A percentile compares a stretch with the other conserved stretches of the same genome.
phyloP scores from a whole-genome alignment of 2,888 invertebrate species.

The Apodemia hepburni region DNA sequence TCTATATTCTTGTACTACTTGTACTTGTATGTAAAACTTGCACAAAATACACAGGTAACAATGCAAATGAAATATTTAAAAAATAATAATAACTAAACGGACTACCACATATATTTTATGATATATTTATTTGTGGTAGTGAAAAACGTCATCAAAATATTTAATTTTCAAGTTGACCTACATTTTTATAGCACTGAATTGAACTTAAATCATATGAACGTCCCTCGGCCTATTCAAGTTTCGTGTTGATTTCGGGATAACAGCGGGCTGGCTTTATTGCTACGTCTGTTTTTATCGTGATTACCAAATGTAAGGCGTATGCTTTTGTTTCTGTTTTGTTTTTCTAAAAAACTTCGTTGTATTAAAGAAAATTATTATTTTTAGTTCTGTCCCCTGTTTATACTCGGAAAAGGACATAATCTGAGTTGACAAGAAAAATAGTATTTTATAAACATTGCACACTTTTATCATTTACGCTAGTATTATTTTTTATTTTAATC shows the following conservation, averaged over 20 bases:
- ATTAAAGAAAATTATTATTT: not conserved
- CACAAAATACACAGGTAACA: too few species aligned
- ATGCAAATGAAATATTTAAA: too few species aligned
- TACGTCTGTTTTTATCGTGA: slow-evolving; percentile 69
- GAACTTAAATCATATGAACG: slow-evolving; percentile 27
- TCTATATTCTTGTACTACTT: too few species aligned
- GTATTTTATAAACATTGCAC: too few species aligned
- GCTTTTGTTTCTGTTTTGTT: slow-evolving; percentile 6
- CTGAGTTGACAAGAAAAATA: not conserved
- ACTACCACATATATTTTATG: not conserved
- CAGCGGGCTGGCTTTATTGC: slow-evolving; percentile 64
- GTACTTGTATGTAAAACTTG: too few species aligned
- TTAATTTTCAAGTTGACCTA: slow-evolving; percentile 60
- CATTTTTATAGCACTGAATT: slow-evolving; percentile 45
- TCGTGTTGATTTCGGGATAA: slow-evolving; percentile 15
- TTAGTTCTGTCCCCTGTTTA: not conserved
- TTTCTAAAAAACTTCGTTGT: not conserved
- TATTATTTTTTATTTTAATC: too few species aligned
- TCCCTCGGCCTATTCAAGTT: slow-evolving; percentile 13
- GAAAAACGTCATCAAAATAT: slow-evolving; percentile 39
- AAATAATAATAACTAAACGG: not conserved
- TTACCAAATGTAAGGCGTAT: slow-evolving; percentile 41
- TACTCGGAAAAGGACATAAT: not conserved
- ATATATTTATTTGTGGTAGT: not conserved
- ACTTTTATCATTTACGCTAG: too few species aligned